These are phyloP conservation scores for Dendrolimus kikuchii DNA, from an alignment of 1,140 invertebrate genomes.

Conservation along the genomic window DNA sequence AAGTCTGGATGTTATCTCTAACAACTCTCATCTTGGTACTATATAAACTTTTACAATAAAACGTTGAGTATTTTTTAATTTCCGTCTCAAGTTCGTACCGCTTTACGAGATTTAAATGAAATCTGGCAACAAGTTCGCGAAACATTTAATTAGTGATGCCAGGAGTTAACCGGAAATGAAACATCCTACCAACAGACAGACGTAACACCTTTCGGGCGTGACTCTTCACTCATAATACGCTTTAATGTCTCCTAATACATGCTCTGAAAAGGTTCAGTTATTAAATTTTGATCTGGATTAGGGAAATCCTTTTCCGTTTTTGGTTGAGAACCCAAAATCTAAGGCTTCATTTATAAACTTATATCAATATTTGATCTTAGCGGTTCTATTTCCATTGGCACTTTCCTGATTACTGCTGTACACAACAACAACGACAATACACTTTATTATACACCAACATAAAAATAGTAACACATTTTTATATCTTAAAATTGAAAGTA, in stretches of 20 bases:
- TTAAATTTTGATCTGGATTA: constrained; percentile 25
- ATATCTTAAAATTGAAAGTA: too few relatives aligned
- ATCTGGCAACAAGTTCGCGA: constrained; percentile 50
- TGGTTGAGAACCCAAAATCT: background rate
- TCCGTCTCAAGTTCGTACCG: constrained; percentile 36
- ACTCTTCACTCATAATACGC: constrained; percentile 16
- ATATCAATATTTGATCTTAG: too few relatives aligned
- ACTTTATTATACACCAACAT: too few relatives aligned
- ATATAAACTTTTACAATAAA: constrained; percentile 46
- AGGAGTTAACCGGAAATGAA: constrained; percentile 47
- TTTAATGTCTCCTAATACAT: constrained; percentile 13
- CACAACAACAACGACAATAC: too few relatives aligned
- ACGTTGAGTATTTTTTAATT: constrained; percentile 48
- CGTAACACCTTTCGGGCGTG: constrained; percentile 37
- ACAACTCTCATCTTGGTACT: constrained; percentile 1
- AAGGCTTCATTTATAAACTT: constrained; percentile 8
- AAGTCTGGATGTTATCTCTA: too few relatives aligned
- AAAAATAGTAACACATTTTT: too few relatives aligned
- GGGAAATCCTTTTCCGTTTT: constrained; percentile 9
- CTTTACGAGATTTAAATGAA: constrained; percentile 55
- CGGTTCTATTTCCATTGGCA: too few relatives aligned
- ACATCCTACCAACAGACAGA: constrained; percentile 29
- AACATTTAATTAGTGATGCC: constrained; percentile 59
- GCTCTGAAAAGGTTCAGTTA: constrained; percentile 22
- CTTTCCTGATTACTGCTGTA: too few relatives aligned